These are phyloP conservation scores for Mustela erminea DNA, from an alignment of 2,797 vertebrate genomes.

Conservation along the genomic window DNA sequence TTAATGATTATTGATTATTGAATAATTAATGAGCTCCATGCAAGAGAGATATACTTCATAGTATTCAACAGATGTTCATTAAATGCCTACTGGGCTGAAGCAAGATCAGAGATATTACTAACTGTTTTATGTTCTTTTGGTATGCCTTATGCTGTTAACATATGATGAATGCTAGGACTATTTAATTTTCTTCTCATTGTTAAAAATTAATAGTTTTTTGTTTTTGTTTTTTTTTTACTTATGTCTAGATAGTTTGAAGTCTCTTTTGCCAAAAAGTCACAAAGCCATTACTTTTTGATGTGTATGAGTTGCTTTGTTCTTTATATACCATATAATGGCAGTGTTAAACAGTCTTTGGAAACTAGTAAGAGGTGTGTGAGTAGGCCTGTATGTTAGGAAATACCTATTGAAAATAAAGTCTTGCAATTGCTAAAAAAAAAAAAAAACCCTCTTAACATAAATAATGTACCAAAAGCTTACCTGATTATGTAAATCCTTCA, in stretches of 20 bases:
- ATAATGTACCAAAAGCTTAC: not conserved
- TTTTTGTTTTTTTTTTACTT: not conserved
- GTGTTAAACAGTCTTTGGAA: slow-evolving; percentile 33
- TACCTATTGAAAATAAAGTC: not conserved
- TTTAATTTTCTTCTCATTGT: not conserved
- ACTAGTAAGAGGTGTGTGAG: not conserved
- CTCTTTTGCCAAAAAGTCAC: not conserved
- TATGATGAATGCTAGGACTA: not conserved
- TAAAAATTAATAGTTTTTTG: not conserved
- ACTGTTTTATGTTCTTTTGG: not conserved
- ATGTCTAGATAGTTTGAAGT: not conserved
- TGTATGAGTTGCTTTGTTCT: not conserved
- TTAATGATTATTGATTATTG: not conserved
- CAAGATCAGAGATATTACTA: not conserved
- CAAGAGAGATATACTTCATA: not conserved
- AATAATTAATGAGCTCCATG: not conserved
- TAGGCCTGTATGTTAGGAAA: not conserved
- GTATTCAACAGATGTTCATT: slow-evolving; percentile 13
- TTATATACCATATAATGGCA: slow-evolving; percentile 46
- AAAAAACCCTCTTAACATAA: not conserved
- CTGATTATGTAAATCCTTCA: not conserved
- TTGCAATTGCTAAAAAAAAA: not conserved
- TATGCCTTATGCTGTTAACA: not conserved
- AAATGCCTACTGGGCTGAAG: not conserved
- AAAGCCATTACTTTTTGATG: not conserved